A percentile compares a stretch with the other conserved stretches of the same genome.
These are phyloP conservation scores for Macrophya annulata DNA, from an alignment of 2,888 invertebrate genomes.

Conservation along the genomic window DNA sequence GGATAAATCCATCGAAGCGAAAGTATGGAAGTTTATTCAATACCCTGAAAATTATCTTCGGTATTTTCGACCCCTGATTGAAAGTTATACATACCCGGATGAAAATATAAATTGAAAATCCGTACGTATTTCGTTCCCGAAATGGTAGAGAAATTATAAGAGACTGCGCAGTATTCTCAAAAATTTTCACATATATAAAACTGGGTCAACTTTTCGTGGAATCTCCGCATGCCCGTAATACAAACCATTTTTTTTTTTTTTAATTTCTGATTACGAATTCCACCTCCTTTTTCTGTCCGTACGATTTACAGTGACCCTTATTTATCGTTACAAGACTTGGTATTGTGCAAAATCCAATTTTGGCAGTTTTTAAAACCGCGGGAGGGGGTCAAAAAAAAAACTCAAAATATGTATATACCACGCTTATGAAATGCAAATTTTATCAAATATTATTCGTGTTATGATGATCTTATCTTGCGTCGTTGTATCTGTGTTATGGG, in stretches of 20 bases:
- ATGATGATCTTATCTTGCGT: background rate
- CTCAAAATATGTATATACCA: background rate
- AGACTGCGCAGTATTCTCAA: background rate
- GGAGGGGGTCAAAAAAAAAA: background rate
- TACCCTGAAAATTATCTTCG: slow-evolving; percentile 12
- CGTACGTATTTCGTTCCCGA: background rate
- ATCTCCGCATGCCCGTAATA: slow-evolving; percentile 29
- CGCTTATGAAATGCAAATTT: slow-evolving; percentile 9
- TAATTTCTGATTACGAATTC: slow-evolving; percentile 39
- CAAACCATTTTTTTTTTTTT: slow-evolving; percentile 31
- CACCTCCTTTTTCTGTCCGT: slow-evolving; percentile 19
- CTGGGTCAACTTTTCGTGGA: slow-evolving; percentile 51
- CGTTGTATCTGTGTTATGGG: background rate
- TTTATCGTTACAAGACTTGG: slow-evolving; percentile 4
- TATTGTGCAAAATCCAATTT: slow-evolving; percentile 26
- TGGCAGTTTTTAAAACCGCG: background rate
- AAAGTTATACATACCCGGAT: background rate
- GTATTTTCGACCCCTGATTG: background rate
- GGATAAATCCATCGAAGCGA: background rate
- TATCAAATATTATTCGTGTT: background rate
- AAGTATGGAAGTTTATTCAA: slow-evolving; percentile 17
- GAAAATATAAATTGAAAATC: slow-evolving; percentile 27
- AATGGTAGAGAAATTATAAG: background rate
- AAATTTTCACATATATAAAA: slow-evolving; percentile 26
- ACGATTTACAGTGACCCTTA: slow-evolving; percentile 19